phyloP scores from a whole-genome alignment of 2,113 vertebrate species.

The Dolichotis patagonum region DNA sequence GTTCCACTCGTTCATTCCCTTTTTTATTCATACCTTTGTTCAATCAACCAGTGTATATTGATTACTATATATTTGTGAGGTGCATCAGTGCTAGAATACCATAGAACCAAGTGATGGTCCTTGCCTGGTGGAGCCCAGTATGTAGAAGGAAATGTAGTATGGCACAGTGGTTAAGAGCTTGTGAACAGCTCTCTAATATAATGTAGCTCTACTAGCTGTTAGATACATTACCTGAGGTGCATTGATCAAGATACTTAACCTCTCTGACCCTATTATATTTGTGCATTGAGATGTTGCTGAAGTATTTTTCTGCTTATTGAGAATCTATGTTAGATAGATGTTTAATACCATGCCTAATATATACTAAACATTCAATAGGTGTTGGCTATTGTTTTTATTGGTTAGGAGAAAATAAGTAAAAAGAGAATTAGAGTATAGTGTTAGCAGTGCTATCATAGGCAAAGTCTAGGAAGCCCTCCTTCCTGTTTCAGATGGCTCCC shows the following conservation, averaged over 20 bases:
- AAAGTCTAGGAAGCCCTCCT: neutral
- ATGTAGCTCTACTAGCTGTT: neutral
- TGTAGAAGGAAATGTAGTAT: neutral
- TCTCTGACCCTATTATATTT: neutral
- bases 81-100: neutral
- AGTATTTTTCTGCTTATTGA: neutral
- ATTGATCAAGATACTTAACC: neutral
- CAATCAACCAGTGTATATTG: neutral
- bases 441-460: neutral
- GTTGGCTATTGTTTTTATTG: conserved; percentile 17
- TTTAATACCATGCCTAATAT: neutral
- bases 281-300: neutral
- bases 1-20: neutral
- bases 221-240: neutral
- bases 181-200: neutral
- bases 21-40: neutral
- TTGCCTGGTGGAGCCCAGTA: neutral
- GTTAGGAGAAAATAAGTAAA: neutral
- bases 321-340: neutral
- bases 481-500: neutral
- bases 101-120: too few species aligned
- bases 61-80: neutral
- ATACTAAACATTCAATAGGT: neutral
- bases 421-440: neutral
- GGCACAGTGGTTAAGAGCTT: neutral